Evolutionary conservation across 2,888 invertebrate species (phyloP), one percentile per base, ranked within the genome.

Genomic region (Hydrotaea cyrtoneurina): DNA sequence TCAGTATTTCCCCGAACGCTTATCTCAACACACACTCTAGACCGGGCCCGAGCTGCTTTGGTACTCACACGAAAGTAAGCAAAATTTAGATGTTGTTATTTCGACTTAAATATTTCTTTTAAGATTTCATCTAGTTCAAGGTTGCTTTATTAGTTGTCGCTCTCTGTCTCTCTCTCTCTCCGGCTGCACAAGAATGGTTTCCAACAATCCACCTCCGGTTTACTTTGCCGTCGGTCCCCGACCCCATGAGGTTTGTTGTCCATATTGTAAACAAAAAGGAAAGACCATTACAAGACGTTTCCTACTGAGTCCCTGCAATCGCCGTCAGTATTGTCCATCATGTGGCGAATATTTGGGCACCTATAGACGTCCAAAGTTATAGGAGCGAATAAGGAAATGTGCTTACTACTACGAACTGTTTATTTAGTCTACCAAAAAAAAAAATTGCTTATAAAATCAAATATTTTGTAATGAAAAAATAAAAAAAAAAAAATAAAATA

Each of bases 281-380:
- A 91, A 88, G 86, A 91, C 91, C 0, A 87, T 87, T 7, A 83
- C 90, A 75, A 88, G 87, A 64, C 88, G 89, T 74, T 89, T 88
- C 73, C 88, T 89, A 80, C 83, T 90, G 21, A 88, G 86, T 15
- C 91, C 88, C 71, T 89, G 89, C 82, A 87, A 87, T 23, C 89
- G 91, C 1, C 88, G 87, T 39, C 91, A 92, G 72, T 91, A 90
- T 80, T 92, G 92, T 59, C 89, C 91, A 17, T 88, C 88, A 43
- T 92, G 92, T 69, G 91, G 91, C 50, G 91, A 91, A 84, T 92
- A 92, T 85, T 86, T 92, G 85, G 92, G 92, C 57, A 89, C 91
- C 36, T 92, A 89, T 80, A 88, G 89, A n/a, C 87, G 92, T 26
- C 92, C 92, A 10, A 91, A 91, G 80, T 87, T 92, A 39, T 91